Evolutionary conservation across 2,113 vertebrate genomes (phyloP).

Genomic region (Daphoenositta chrysoptera): DNA sequence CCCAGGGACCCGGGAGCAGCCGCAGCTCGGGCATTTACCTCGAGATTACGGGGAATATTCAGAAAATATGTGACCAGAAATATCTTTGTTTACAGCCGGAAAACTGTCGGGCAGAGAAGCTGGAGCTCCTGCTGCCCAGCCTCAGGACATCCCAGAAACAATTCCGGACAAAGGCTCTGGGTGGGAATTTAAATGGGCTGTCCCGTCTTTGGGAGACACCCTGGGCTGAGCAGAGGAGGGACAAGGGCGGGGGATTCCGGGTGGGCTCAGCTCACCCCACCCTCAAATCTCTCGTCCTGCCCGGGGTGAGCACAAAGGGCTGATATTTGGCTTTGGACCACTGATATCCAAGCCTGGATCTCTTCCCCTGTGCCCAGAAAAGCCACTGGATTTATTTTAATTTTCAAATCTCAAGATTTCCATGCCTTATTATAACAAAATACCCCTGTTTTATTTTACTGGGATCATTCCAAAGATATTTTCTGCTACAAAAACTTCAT

Average conservation of each 20-base stretch:
- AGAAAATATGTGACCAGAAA: accelerated
- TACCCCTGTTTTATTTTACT: background rate
- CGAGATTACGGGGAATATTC: accelerated
- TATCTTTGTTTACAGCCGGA: background rate
- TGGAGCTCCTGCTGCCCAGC: background rate
- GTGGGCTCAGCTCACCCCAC: background rate
- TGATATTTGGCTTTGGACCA: accelerated
- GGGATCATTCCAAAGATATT: background rate
- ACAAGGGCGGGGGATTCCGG: background rate
- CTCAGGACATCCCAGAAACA: accelerated
- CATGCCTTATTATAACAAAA: background rate
- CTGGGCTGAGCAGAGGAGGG: background rate
- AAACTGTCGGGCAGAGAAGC: accelerated
- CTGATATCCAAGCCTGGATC: accelerated
- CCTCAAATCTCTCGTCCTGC: background rate
- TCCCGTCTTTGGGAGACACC: background rate
- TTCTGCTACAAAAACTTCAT: background rate
- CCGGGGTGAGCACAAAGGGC: background rate
- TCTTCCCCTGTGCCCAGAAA: background rate
- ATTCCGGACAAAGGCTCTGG: background rate
- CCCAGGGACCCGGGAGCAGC: background rate
- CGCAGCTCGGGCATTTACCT: background rate
- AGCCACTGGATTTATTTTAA: accelerated
- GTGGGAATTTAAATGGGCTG: background rate
- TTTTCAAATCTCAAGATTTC: background rate